Percentiles rank a stretch among this genome's conserved stretches.
Conservation (phyloP, 1,140 invertebrate genomes). For the Heliconius melpomene region DNA sequence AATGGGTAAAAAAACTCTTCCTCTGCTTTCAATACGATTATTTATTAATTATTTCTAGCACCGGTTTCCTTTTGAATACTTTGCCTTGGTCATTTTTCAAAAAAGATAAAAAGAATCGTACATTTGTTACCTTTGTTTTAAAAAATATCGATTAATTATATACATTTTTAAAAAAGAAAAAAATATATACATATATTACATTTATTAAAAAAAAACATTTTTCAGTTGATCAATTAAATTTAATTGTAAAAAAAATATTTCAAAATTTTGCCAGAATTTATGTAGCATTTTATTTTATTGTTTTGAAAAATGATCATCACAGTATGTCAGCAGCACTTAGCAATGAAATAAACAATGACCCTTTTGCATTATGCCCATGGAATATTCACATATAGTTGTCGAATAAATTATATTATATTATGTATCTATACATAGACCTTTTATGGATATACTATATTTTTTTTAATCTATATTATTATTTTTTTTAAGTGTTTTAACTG, state of each 20-base stretch:
- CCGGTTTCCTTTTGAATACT: constrained; percentile 22
- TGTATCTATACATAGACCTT: constrained; percentile 36
- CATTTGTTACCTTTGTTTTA: too few relatives aligned
- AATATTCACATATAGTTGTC: constrained; percentile 31
- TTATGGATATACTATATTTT: constrained; percentile 18
- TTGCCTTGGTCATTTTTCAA: not conserved
- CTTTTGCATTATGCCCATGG: constrained; percentile 26
- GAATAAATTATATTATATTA: constrained; percentile 38
- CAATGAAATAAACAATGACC: constrained; percentile 18
- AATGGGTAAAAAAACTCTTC: constrained; percentile 38
- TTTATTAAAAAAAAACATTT: too few relatives aligned
- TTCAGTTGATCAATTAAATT: too few relatives aligned
- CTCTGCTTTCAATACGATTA: constrained; percentile 42
- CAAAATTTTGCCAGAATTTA: too few relatives aligned
- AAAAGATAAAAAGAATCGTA: not conserved
- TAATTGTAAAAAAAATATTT: too few relatives aligned
- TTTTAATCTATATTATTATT: constrained; percentile 6
- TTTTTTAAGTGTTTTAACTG: constrained; percentile 35
- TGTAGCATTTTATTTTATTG: not conserved
- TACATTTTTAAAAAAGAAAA: not conserved
- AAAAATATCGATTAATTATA: not conserved
- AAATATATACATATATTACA: not conserved
- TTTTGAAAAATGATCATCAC: constrained; percentile 23
- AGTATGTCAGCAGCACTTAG: constrained; percentile 31
- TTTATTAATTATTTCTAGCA: constrained; percentile 54